phyloP scores from a whole-genome alignment of 2,797 vertebrate species.

The Geotrypetes seraphini region DNA sequence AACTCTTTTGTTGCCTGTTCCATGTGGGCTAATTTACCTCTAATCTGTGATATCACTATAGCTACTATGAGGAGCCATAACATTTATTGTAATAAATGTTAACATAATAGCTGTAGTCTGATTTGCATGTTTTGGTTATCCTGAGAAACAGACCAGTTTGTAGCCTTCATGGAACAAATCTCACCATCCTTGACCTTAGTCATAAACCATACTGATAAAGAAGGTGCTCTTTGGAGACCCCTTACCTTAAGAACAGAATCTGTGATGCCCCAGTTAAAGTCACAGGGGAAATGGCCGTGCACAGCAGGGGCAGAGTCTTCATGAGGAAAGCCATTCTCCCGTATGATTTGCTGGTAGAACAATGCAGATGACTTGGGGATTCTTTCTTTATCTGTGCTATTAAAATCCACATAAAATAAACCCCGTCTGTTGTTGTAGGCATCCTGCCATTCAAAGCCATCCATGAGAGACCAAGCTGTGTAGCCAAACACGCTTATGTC shows the following conservation, averaged over 20 bases:
- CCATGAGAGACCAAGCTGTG: conserved; percentile 83
- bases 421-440: conserved; percentile 70
- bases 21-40: too few species aligned
- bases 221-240: too few species aligned
- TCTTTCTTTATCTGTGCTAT: conserved; percentile 56
- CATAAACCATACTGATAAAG: too few species aligned
- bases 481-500: conserved; percentile 79
- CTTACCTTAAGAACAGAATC: conserved; percentile 82
- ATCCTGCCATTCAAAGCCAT: conserved; percentile 91
- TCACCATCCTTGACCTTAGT: too few species aligned
- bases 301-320: conserved; percentile 33
- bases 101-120: too few species aligned
- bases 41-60: too few species aligned
- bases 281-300: conserved; percentile 72
- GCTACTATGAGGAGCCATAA: too few species aligned
- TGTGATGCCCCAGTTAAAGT: conserved; percentile 86
- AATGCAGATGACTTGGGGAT: conserved; percentile 77
- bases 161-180: too few species aligned
- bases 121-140: too few species aligned
- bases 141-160: too few species aligned
- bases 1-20: too few species aligned
- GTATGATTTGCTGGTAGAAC: conserved; percentile 74
- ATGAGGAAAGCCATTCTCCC: conserved; percentile 70
- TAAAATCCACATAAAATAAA: conserved; percentile 82
- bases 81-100: too few species aligned